These are phyloP conservation scores for Calypte anna DNA, from an alignment of 2,113 vertebrate species.

Conservation along the genomic window DNA sequence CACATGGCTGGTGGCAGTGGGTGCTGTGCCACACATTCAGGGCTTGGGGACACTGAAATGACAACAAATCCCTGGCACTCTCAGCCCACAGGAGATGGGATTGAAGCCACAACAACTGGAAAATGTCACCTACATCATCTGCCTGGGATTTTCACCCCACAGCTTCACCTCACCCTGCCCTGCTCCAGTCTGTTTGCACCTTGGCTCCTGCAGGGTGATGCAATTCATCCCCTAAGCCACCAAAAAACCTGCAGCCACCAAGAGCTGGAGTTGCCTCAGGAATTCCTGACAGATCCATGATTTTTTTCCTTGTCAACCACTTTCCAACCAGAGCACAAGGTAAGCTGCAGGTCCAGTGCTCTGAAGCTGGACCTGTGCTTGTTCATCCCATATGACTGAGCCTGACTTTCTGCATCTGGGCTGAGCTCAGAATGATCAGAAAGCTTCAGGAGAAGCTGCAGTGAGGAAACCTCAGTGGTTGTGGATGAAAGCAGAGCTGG, in stretches of 20 bases:
- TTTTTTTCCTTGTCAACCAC: neutral
- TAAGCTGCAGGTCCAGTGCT: neutral
- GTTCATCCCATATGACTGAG: neutral
- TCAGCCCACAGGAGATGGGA: neutral
- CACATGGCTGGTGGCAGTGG: neutral
- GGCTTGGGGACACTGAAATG: rapidly evolving
- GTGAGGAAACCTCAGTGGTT: neutral
- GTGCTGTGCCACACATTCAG: rapidly evolving
- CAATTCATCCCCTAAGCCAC: neutral
- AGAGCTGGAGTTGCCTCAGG: neutral
- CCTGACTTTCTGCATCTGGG: rapidly evolving
- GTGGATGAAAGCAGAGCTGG: neutral
- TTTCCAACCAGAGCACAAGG: neutral
- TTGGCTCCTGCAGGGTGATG: rapidly evolving
- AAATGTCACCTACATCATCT: neutral
- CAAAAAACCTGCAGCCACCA: rapidly evolving
- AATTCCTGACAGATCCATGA: neutral
- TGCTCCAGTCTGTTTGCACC: neutral
- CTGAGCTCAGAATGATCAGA: rapidly evolving
- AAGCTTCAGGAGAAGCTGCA: neutral
- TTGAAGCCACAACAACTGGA: rapidly evolving
- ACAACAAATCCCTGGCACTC: neutral
- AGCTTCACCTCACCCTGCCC: neutral
- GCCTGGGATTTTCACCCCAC: neutral
- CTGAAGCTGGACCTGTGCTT: neutral